phyloP scores from a whole-genome alignment of 2,113 vertebrate genomes.

The Taurulus bubalis region DNA sequence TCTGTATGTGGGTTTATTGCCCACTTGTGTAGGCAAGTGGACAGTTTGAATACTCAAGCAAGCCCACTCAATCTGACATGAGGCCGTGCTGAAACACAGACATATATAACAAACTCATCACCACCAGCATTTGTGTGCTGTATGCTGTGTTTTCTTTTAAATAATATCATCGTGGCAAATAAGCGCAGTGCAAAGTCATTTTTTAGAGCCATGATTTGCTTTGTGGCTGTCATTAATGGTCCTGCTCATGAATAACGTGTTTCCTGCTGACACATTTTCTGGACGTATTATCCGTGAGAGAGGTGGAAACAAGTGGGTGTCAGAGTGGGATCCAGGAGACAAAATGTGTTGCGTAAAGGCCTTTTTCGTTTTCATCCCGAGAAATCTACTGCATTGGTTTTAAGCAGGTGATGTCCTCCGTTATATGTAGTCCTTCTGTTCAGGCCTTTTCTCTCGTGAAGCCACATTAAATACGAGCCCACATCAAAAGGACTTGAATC shows the following conservation, averaged over 20 bases:
- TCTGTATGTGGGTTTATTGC: conserved; percentile 46
- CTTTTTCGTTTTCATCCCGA: not conserved
- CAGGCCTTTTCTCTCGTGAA: not conserved
- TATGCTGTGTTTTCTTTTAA: not conserved
- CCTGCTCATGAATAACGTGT: not conserved
- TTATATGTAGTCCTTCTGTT: not conserved
- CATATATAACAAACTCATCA: not conserved
- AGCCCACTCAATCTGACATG: conserved; percentile 61
- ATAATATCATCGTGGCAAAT: too few relatives aligned
- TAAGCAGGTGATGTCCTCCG: not conserved
- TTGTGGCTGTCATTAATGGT: not conserved
- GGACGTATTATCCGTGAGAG: not conserved
- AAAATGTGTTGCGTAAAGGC: not conserved
- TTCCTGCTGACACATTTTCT: not conserved
- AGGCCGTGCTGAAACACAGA: conserved; percentile 24
- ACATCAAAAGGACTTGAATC: not conserved
- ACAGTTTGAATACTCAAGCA: conserved; percentile 37
- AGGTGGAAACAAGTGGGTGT: not conserved
- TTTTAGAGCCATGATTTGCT: not conserved
- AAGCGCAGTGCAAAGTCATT: not conserved
- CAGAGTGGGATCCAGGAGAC: not conserved
- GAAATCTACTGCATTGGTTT: not conserved
- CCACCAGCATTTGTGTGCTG: not conserved
- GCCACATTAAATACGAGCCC: not conserved
- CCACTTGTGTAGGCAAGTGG: conserved; percentile 66